Base-by-base conservation (phyloP, 2,888 invertebrate genomes). In the Watsonalla binaria region DNA sequence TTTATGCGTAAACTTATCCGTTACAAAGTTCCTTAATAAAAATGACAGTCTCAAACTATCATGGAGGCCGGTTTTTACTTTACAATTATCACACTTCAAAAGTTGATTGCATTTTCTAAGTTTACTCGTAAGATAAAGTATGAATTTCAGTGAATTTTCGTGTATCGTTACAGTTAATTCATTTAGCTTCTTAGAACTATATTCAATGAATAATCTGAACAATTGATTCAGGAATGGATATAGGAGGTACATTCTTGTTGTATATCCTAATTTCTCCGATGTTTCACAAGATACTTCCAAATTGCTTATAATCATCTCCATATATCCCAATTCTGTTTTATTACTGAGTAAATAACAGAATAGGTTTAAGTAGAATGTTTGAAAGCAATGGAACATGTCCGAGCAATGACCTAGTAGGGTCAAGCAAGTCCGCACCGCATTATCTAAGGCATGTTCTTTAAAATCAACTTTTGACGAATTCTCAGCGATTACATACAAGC, bases 51-150 rank as follows among this genome's bases (percentile, higher is more conserved):
- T 65, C 6, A 90, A 57, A 0, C 80, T 72, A 14, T 90, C 90
- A 14, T 90, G 90, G 0, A 82, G 51, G 0, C 86, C 84, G 0
- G 78, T 64, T 65, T 78, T 82, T 0, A 79, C 65, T 2, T 51
- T 62, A 57, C 90, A 90, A 34, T 77, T 79, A 0, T 87, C 87
- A 56, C 90, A 90, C 74, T 86, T 89, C 0, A 81, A 47, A 0
- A 84, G 45, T 34, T 87, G 88, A 0, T 74, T 62, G 0, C 76
- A 71, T 0, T 62, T 57, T 53, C 68, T 68, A 0, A 84, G 46
- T 46, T 78, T 78, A 1, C 59, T 62, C 54, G 81, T 68, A 11
- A 89, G 54, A 54, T 74, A 68, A 4, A 73, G 42, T 51, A 85
- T 81, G 0, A 88, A 53, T 54, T 78, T 77, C 0, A 88, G 56